These are phyloP conservation scores for Cenopis cana DNA, from an alignment of 2,888 invertebrate genomes.

Conservation along the genomic window DNA sequence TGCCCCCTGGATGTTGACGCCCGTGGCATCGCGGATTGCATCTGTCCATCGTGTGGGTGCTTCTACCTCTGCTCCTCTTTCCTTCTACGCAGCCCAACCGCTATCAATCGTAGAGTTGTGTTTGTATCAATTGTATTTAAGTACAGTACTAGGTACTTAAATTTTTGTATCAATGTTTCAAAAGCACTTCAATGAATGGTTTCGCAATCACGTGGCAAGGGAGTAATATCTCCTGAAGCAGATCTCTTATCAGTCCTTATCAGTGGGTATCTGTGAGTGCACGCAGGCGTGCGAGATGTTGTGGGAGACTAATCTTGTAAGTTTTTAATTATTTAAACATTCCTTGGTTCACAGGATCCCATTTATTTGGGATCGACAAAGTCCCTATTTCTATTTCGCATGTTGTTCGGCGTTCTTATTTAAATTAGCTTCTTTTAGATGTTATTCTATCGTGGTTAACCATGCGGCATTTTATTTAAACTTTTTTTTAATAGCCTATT, in stretches of 20 bases:
- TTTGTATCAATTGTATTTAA: too few species aligned
- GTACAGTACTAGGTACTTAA: background rate
- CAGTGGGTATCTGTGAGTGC: slow-evolving; percentile 26
- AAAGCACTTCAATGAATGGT: slow-evolving; percentile 2
- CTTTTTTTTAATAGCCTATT: too few species aligned
- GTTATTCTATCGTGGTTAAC: too few species aligned
- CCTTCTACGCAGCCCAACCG: too few species aligned
- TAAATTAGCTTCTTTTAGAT: too few species aligned
- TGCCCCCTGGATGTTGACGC: too few species aligned
- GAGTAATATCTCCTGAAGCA: slow-evolving; percentile 31
- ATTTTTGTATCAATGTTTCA: background rate
- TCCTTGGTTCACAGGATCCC: background rate
- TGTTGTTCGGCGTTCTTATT: too few species aligned
- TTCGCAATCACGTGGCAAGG: slow-evolving; percentile 32
- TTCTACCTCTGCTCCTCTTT: too few species aligned
- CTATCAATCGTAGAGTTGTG: too few species aligned
- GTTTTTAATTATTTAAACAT: slow-evolving; percentile 9
- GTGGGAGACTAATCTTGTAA: slow-evolving; percentile 21
- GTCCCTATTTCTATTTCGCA: background rate
- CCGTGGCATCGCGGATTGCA: too few species aligned
- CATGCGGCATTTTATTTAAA: too few species aligned
- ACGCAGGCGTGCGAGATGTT: background rate
- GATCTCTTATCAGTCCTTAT: slow-evolving; percentile 41
- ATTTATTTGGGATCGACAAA: background rate
- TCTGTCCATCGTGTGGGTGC: too few species aligned